Evolutionary conservation across 1,140 invertebrate genomes (phyloP).

Genomic region (Globodera rostochiensis): DNA sequence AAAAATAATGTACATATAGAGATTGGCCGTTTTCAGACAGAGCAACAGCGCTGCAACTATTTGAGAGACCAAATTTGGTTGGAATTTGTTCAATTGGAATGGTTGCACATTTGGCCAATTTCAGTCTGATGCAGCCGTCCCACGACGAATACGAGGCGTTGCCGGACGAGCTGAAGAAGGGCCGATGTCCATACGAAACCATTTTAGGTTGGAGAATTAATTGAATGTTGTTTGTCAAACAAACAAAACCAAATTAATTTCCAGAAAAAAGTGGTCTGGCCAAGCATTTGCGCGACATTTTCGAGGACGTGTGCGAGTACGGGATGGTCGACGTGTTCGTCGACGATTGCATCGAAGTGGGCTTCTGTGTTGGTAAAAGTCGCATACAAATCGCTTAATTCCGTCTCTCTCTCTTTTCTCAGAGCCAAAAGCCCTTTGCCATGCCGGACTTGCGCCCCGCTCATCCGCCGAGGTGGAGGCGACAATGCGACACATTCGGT

Average conservation of each 20-base stretch:
- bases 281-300: constrained; percentile 45
- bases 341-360: constrained; percentile 53
- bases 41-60: constrained; percentile 86
- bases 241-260: no score
- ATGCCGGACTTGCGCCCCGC: constrained; percentile 40
- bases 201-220: constrained; percentile 30
- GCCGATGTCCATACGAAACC: constrained; percentile 27
- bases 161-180: constrained; percentile 35
- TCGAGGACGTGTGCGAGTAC: constrained; percentile 51
- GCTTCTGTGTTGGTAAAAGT: constrained; percentile 41
- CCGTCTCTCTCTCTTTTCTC: not conserved
- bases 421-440: constrained; percentile 48
- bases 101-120: not conserved
- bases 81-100: not conserved
- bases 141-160: constrained; percentile 73
- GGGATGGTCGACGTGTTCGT: constrained; percentile 55
- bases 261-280: constrained; percentile 44
- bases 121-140: constrained; percentile 75
- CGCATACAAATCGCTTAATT: not conserved
- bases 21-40: constrained; percentile 71
- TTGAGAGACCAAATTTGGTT: constrained; percentile 82
- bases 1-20: not conserved
- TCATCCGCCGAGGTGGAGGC: constrained; percentile 38
- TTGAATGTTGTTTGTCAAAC: no score
- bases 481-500: constrained; percentile 30